A percentile compares a stretch with the other conserved stretches of the same genome.
These are phyloP conservation scores for Sesia apiformis DNA, from an alignment of 2,888 invertebrate genomes.

Conservation along the genomic window DNA sequence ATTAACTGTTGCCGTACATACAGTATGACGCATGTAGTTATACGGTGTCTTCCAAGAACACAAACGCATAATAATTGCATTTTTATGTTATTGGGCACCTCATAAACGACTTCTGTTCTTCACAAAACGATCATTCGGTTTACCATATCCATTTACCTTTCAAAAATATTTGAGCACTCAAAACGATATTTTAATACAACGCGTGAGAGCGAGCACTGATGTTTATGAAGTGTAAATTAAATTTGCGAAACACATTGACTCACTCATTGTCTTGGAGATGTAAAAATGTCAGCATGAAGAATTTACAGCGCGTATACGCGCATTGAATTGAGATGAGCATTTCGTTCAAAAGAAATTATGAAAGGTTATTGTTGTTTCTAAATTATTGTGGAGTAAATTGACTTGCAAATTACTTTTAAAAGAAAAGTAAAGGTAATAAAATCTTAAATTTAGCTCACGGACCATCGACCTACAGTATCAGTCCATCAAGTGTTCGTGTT, in stretches of 20 bases:
- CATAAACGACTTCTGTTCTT: constrained; percentile 15
- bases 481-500: too few species aligned
- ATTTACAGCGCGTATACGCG: constrained; percentile 23
- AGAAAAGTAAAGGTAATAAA: too few species aligned
- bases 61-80: constrained; percentile 13
- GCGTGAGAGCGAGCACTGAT: not conserved
- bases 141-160: not conserved
- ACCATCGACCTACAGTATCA: too few species aligned
- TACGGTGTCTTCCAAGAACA: not conserved
- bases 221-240: not conserved
- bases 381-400: too few species aligned
- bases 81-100: constrained; percentile 14
- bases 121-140: not conserved
- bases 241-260: constrained; percentile 15
- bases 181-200: not conserved
- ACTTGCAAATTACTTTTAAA: too few species aligned
- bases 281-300: constrained; percentile 42
- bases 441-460: too few species aligned
- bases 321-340: too few species aligned
- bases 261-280: constrained; percentile 38
- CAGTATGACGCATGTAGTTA: too few species aligned
- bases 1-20: too few species aligned
- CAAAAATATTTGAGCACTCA: not conserved
- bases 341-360: too few species aligned
- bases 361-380: too few species aligned